phyloP scores from a whole-genome alignment of 2,797 vertebrate genomes.

The Danio tinwini region DNA sequence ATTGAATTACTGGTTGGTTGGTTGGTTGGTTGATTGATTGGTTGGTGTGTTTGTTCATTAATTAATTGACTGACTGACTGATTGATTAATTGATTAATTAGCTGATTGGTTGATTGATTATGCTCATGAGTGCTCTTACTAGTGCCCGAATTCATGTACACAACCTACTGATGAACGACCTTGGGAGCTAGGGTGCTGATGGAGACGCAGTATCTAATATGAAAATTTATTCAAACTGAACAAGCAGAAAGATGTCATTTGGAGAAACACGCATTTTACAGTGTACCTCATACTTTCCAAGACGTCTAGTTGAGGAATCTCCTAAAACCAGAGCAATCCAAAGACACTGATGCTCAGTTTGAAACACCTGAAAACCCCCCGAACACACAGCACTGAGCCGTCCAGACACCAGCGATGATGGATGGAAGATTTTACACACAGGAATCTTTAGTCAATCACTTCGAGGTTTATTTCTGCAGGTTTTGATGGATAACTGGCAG shows the following conservation, averaged over 20 bases:
- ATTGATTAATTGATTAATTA: too few species aligned
- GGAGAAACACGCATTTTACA: neutral
- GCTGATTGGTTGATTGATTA: too few species aligned
- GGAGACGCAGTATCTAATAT: too few species aligned
- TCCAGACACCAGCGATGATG: conserved; percentile 4
- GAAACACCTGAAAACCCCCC: neutral
- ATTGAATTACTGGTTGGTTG: too few species aligned
- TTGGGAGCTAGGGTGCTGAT: too few species aligned
- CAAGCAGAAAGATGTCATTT: neutral
- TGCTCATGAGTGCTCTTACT: too few species aligned
- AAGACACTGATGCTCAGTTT: neutral
- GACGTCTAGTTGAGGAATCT: neutral
- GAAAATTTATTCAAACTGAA: neutral
- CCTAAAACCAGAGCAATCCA: neutral
- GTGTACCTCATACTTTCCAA: conserved; percentile 7
- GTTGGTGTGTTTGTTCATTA: too few species aligned
- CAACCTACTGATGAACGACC: too few species aligned
- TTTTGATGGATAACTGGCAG: conserved; percentile 29
- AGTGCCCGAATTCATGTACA: too few species aligned
- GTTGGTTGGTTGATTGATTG: too few species aligned
- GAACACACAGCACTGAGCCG: neutral
- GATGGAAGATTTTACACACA: conserved; percentile 20
- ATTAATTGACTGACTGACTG: too few species aligned
- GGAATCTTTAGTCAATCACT: conserved; percentile 25
- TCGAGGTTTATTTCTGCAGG: neutral